Evolutionary conservation across 2,797 vertebrate species (phyloP), one percentile per base, ranked within the genome.

Genomic region (Xiphorhynchus erythropygius): DNA sequence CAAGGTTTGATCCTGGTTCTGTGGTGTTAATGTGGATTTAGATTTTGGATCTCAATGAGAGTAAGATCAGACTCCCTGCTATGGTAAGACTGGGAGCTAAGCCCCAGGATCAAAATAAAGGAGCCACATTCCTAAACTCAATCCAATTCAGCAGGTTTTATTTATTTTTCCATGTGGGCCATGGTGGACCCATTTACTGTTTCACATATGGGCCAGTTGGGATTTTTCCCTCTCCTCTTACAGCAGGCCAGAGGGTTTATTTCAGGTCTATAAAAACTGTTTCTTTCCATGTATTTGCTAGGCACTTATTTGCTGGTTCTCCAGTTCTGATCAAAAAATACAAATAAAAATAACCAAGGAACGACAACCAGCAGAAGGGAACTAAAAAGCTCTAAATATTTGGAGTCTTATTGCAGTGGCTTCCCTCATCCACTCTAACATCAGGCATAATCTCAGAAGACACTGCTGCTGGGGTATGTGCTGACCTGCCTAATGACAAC

Each of bases 121-220:
- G 70, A 96, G 77, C 52, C 74, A 84, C 95, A 97, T 97, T 97
- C 95, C 95, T 95, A 89, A 94, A 77, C 44, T 90, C 94, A 90
- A 93, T 96, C 94, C 96, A 96, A 79, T 95, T 95, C 95, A 91
- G 92, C 94, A 96, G 94, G 92, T 97, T 97, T 95, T 96, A 96
- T 96, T 95, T 97, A 93, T 96, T 97, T 97, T 97, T 97, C 96
- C 95, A 96, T 84, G 90, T 91, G 86, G 93, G 90, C 81, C 93
- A 88, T 93, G 90, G 88, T 62, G 91, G 95, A 96, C 96, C 95
- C 95, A 93, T 97, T 97, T 95, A 95, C 91, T 90, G 59, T 86
- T 95, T 93, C 77, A 56, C 92, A 91, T 94, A 95, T 49, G 55
- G 86, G 90, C 92, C 93, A 96, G 71, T 87, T 84, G 95, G 88